Evolutionary conservation across 2,113 vertebrate genomes (phyloP).

Genomic region (Propithecus coquereli): DNA sequence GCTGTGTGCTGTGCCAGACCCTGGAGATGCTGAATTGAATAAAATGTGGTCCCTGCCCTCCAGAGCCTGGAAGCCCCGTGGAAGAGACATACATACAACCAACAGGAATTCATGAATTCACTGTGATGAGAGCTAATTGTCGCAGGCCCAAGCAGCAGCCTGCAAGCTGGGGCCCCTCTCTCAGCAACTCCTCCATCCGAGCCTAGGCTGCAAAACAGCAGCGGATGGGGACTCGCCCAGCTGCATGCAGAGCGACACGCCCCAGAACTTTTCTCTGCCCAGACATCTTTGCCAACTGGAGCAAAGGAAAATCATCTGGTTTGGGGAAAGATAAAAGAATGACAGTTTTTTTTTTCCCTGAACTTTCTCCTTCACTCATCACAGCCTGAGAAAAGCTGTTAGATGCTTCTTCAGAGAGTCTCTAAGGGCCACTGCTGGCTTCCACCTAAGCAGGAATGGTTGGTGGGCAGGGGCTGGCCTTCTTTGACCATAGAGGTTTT

Average conservation of each 20-base stretch:
- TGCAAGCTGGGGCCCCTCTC: background rate
- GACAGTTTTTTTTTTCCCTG: background rate
- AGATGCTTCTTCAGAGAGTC: background rate
- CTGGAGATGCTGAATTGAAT: background rate
- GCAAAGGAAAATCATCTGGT: background rate
- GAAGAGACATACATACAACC: background rate
- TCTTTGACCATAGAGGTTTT: background rate
- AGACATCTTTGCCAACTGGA: background rate
- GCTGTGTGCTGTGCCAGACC: background rate
- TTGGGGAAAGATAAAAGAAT: conserved; percentile 4
- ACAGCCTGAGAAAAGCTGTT: background rate
- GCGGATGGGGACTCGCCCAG: background rate
- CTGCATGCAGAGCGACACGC: background rate
- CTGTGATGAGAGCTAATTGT: background rate
- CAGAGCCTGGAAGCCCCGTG: background rate
- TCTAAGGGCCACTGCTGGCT: background rate
- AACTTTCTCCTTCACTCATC: background rate
- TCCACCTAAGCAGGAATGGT: background rate
- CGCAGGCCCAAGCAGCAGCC: background rate
- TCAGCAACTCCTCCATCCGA: background rate
- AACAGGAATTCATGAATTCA: background rate
- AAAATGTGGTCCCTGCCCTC: background rate
- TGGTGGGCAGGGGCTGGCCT: background rate
- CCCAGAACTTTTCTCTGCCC: background rate
- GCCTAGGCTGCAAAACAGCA: too few relatives aligned